Evolutionary conservation across 23 tunicate species (phyloP).

Genomic region (Oikopleura dioica): DNA sequence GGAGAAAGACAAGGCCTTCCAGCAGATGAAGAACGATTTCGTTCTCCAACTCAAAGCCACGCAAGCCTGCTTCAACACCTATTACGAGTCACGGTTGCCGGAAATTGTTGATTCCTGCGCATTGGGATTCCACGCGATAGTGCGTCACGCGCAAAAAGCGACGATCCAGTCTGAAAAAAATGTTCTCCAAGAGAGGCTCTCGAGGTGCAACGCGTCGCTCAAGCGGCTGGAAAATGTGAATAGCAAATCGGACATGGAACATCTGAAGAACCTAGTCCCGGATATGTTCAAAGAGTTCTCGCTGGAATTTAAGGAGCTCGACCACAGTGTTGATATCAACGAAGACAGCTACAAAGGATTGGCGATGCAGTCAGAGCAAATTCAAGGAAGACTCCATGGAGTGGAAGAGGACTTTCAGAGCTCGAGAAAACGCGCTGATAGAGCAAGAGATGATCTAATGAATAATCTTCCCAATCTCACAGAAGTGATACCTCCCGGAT

Average conservation of each 20-base stretch:
- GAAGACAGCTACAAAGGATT: not conserved
- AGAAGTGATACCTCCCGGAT: not conserved
- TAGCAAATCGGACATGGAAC: not conserved
- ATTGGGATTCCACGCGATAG: not conserved
- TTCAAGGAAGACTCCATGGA: not conserved
- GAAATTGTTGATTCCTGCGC: constrained; percentile 29
- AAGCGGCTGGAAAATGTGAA: not conserved
- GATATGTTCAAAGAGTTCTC: not conserved
- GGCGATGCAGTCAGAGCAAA: not conserved
- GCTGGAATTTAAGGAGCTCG: not conserved
- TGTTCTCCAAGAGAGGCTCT: not conserved
- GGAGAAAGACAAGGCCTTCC: not conserved
- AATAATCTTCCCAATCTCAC: not conserved
- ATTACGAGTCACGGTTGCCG: constrained; percentile 26
- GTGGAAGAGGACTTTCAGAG: not conserved
- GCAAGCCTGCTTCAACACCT: constrained; percentile 37
- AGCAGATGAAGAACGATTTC: constrained; percentile 33
- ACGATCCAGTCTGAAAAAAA: not conserved
- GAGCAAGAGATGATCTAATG: not conserved
- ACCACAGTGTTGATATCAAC: not conserved
- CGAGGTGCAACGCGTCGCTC: not conserved
- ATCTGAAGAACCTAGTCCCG: not conserved
- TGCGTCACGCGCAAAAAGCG: not conserved
- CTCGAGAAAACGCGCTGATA: not conserved
- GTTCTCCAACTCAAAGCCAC: constrained; percentile 63